phyloP scores from a whole-genome alignment of 2,113 vertebrate species.

The Ictidomys tridecemlineatus region DNA sequence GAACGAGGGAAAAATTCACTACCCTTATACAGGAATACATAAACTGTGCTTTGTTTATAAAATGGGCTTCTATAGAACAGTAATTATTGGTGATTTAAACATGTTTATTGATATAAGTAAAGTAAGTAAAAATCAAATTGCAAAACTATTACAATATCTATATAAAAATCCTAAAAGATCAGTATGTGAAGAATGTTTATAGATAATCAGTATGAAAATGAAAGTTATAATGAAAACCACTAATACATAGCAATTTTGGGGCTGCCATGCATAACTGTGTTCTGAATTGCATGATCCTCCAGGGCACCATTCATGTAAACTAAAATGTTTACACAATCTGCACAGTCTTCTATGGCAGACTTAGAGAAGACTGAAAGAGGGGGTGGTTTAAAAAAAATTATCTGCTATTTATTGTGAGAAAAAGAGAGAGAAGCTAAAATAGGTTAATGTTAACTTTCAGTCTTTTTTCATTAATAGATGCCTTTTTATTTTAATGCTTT shows the following conservation, averaged over 20 bases:
- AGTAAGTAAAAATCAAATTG: neutral
- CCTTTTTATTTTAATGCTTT: neutral
- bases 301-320: neutral
- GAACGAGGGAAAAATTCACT: neutral
- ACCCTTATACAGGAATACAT: neutral
- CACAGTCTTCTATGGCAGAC: neutral
- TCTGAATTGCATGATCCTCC: neutral
- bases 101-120: neutral
- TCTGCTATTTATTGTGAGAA: neutral
- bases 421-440: neutral
- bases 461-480: neutral
- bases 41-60: neutral
- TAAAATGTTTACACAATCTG: neutral
- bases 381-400: neutral
- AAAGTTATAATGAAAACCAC: slow-evolving; percentile 13
- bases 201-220: neutral
- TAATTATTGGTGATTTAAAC: neutral
- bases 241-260: neutral
- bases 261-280: neutral
- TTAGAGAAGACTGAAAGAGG: neutral
- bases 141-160: neutral
- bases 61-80: neutral
- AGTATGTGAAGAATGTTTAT: neutral
- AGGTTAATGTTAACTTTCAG: neutral
- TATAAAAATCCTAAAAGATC: neutral